phyloP scores from a whole-genome alignment of 2,113 vertebrate genomes.

The Dolichotis patagonum region DNA sequence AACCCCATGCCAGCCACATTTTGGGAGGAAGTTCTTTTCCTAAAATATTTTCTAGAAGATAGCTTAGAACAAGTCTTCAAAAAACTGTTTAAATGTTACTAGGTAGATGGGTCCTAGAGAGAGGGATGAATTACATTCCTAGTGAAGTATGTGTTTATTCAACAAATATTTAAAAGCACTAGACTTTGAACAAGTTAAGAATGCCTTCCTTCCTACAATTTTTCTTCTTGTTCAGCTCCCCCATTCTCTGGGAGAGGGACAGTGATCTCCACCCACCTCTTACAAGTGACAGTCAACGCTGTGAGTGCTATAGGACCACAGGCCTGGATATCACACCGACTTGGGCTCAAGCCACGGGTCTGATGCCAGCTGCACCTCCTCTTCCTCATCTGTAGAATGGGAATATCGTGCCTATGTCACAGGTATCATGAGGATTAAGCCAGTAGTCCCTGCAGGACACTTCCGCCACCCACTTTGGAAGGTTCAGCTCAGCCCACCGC shows the following conservation, averaged over 20 bases:
- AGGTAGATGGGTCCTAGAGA: neutral
- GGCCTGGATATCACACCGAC: neutral
- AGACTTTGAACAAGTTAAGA: neutral
- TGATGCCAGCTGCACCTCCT: neutral
- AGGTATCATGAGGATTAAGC: neutral
- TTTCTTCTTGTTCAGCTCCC: neutral
- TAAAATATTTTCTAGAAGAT: conserved; percentile 17
- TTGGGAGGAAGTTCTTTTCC: neutral
- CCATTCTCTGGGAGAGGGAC: neutral
- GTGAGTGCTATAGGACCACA: neutral
- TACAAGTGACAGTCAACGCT: neutral
- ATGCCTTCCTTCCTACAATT: neutral
- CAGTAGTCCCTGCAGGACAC: neutral
- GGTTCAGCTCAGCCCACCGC: neutral
- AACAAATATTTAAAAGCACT: conserved; percentile 12
- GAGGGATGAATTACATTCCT: neutral
- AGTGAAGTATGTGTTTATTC: neutral
- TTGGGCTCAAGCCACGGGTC: neutral
- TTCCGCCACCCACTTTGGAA: neutral
- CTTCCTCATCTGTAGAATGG: conserved; percentile 1
- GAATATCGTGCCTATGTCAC: neutral
- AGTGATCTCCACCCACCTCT: neutral
- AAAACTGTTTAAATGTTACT: neutral
- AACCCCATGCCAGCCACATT: neutral
- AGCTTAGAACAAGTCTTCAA: neutral